Evolutionary conservation across 2,113 vertebrate genomes (phyloP), one percentile per base, ranked within the genome.

Genomic region (Talpa occidentalis): DNA sequence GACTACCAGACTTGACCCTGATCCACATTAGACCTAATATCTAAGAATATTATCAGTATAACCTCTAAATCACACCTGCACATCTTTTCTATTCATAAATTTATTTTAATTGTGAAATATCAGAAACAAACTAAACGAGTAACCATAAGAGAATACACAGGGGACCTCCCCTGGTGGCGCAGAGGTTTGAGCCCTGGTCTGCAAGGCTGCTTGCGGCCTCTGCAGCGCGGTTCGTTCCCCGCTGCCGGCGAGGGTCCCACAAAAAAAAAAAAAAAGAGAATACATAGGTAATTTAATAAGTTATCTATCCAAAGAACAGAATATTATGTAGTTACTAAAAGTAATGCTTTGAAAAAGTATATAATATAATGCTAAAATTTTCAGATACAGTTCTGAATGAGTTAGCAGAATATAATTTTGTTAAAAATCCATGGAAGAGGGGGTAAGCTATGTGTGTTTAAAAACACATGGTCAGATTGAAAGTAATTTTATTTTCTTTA

Each of bases 51-150:
- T 56, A 76, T 35, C 69, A 82, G 16, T n/a, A 52, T 66, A 26
- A n/a, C n/a, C 72, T 52, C 49, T 22, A 76, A 85, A 64, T 78
- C n/a, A 88, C 9, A 79, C 21, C 47, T 40, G 22, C 42, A 67
- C 2, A 47, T 76, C 52, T 47, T 82, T 73, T 82, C n/a, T 81
- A 64, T 24, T 80, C n/a, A 80, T 30, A 44, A 7, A 10, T 54
- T 44, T 78, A 40, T 60, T 47, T 4, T 59, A 89, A 73, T 22
- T 88, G 19, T 60, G 30, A 95, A 92, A 94, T 73, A 67, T 28
- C 28, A 79, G 22, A 12, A 93, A 82, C 24, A 56, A 83, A 0
- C 54, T n/a, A 60, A 92, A 62, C 62, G 32, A 59, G 12, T 54
- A 73, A 52, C 19, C 52, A 60, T 22, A 66, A 62, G 56, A n/a